Evolutionary conservation across 2,113 vertebrate species (phyloP).

Genomic region (Neodontobutis hainanensis): DNA sequence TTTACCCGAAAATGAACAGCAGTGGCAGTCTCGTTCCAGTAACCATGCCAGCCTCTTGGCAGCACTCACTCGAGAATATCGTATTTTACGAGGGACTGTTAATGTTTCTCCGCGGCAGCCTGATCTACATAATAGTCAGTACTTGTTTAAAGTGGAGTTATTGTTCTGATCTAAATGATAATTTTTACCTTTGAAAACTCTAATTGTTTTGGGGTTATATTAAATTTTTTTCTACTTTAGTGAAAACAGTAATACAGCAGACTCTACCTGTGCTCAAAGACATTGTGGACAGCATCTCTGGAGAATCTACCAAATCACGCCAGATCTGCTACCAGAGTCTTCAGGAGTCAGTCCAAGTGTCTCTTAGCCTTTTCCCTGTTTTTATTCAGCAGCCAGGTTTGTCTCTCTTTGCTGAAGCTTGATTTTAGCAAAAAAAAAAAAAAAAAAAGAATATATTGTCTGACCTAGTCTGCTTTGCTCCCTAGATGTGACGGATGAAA

Average conservation of each 20-base stretch:
- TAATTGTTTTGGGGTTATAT: neutral
- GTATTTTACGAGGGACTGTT: constrained; percentile 82
- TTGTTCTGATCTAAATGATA: neutral
- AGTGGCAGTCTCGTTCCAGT: constrained; percentile 92
- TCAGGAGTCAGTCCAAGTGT: constrained; percentile 97
- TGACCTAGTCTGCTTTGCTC: constrained; percentile 5
- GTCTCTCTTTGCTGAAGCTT: constrained; percentile 17
- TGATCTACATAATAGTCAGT: constrained; percentile 87
- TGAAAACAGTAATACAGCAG: constrained; percentile 91
- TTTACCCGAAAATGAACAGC: constrained; percentile 91
- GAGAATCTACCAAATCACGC: constrained; percentile 95
- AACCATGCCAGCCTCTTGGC: constrained; percentile 89
- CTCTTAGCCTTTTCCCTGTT: constrained; percentile 92
- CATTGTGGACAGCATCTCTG: constrained; percentile 91
- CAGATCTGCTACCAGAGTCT: constrained; percentile 98
- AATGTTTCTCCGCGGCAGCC: constrained; percentile 83
- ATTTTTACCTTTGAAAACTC: neutral
- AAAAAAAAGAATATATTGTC: no score
- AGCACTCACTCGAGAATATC: constrained; percentile 89
- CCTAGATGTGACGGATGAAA: constrained; percentile 94
- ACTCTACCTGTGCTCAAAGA: constrained; percentile 92
- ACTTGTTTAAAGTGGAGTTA: neutral
- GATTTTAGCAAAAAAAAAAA: no score
- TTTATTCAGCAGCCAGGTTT: constrained; percentile 98
- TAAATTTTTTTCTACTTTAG: constrained; percentile 69